Percentiles rank a stretch among this genome's conserved stretches.
Conservation (phyloP, 1,140 invertebrate genomes). For the Drosophila burlai region DNA sequence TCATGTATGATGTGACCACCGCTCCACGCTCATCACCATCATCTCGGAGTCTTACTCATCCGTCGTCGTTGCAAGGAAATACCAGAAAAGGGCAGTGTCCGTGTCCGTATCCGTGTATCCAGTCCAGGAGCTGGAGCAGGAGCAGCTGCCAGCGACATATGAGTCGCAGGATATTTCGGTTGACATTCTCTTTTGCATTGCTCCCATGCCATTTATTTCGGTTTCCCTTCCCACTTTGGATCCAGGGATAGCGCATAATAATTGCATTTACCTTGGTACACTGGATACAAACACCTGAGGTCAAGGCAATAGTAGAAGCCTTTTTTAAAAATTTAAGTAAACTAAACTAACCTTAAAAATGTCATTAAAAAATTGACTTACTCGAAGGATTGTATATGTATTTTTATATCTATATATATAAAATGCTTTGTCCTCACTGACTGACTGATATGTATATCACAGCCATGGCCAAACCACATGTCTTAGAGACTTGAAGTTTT, state of each 20-base stretch:
- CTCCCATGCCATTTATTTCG: constrained; percentile 31
- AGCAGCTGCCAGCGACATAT: constrained; percentile 43
- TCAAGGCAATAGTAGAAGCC: background rate
- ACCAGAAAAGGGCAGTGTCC: constrained; percentile 47
- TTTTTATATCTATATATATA: too few relatives aligned
- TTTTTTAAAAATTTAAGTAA: background rate
- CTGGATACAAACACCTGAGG: background rate
- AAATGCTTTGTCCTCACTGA: too few relatives aligned
- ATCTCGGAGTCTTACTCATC: constrained; percentile 2
- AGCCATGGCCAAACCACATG: too few relatives aligned
- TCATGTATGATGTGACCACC: constrained; percentile 55
- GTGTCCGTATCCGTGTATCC: constrained; percentile 27
- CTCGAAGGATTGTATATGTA: background rate
- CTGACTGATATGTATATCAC: too few relatives aligned
- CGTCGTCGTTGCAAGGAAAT: constrained; percentile 19
- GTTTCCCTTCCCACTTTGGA: constrained; percentile 19
- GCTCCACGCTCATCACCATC: constrained; percentile 51
- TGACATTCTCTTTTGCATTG: constrained; percentile 47
- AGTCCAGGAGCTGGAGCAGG: constrained; percentile 24
- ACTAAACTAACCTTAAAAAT: background rate
- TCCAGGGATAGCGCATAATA: constrained; percentile 15
- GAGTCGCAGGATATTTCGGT: constrained; percentile 42
- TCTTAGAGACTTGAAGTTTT: too few relatives aligned
- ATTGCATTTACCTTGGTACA: constrained; percentile 38
- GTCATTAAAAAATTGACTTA: background rate